Percentiles rank a stretch among this genome's conserved stretches.
These are phyloP conservation scores for Xestia sexstrigata DNA, from an alignment of 2,888 invertebrate species.

Conservation along the genomic window DNA sequence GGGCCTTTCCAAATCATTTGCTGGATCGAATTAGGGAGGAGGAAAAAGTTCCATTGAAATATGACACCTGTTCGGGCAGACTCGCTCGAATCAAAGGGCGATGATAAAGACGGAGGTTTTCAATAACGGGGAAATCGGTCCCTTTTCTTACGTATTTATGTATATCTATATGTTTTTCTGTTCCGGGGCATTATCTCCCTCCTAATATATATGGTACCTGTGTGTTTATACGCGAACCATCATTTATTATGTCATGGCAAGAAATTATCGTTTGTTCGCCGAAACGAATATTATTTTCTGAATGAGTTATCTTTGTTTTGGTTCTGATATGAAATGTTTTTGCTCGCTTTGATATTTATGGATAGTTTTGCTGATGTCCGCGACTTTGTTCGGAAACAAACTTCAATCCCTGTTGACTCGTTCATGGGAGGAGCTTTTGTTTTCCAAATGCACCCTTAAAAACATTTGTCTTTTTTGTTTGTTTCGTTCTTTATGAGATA, in stretches of 20 bases:
- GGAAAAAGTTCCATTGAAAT: constrained; percentile 75
- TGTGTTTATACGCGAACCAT: constrained; percentile 38
- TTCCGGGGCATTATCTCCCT: constrained; percentile 50
- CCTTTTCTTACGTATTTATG: constrained; percentile 46
- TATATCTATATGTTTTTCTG: constrained; percentile 44
- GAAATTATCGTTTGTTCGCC: constrained; percentile 43
- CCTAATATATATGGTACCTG: constrained; percentile 55
- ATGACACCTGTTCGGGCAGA: constrained; percentile 76
- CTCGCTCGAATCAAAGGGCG: constrained; percentile 57
- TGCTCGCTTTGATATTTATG: constrained; percentile 21
- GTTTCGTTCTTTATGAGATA: neutral
- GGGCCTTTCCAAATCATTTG: constrained; percentile 78
- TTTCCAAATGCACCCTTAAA: neutral
- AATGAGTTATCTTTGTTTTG: constrained; percentile 55
- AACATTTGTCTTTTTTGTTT: neutral
- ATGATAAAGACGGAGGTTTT: constrained; percentile 60
- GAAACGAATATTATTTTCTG: constrained; percentile 48
- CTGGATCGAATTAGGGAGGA: constrained; percentile 70
- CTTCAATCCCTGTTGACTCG: constrained; percentile 1
- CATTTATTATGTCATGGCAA: constrained; percentile 49
- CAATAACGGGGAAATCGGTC: constrained; percentile 58
- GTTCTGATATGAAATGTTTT: constrained; percentile 38
- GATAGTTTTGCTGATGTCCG: constrained; percentile 17
- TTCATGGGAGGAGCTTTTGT: neutral
- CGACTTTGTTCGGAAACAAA: constrained; percentile 22